A percentile compares a stretch with the other conserved stretches of the same genome.
Conservation (phyloP, 1,140 invertebrate species). For the Saxidomus purpurata region DNA sequence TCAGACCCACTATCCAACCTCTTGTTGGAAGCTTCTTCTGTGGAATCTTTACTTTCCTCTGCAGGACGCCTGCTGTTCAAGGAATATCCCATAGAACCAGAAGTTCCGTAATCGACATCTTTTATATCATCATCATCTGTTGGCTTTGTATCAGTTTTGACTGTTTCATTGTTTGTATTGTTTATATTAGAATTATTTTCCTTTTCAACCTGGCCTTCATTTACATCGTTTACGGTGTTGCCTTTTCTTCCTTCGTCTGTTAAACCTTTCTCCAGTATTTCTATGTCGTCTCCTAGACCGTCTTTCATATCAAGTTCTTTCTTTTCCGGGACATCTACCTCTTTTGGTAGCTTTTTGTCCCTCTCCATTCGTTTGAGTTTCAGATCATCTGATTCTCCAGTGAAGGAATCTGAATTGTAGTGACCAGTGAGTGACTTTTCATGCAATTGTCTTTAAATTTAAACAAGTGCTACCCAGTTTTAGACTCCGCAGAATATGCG, state of each 20-base stretch:
- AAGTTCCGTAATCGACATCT: not conserved
- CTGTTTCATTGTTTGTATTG: not conserved
- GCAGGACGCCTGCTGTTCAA: constrained; percentile 22
- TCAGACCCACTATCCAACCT: not conserved
- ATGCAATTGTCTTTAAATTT: not conserved
- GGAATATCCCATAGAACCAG: not conserved
- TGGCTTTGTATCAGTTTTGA: not conserved
- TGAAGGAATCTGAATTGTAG: not conserved
- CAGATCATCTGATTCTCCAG: not conserved
- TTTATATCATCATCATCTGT: not conserved
- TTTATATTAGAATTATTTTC: not conserved
- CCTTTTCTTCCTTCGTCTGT: not conserved
- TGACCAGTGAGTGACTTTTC: not conserved
- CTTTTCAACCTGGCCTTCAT: not conserved
- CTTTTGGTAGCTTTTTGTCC: not conserved
- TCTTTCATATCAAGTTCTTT: not conserved
- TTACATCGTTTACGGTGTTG: not conserved
- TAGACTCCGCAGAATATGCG: too few species aligned
- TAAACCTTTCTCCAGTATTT: not conserved
- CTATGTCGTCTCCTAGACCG: constrained; percentile 7
- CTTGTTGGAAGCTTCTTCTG: not conserved
- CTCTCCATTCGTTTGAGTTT: not conserved
- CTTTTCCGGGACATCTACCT: not conserved
- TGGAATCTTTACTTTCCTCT: not conserved
- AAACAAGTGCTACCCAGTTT: not conserved